Percentiles rank a stretch among this genome's conserved stretches.
Evolutionary conservation across 1,140 invertebrate species (phyloP).

Genomic region (Diplogasteroides magnus): DNA sequence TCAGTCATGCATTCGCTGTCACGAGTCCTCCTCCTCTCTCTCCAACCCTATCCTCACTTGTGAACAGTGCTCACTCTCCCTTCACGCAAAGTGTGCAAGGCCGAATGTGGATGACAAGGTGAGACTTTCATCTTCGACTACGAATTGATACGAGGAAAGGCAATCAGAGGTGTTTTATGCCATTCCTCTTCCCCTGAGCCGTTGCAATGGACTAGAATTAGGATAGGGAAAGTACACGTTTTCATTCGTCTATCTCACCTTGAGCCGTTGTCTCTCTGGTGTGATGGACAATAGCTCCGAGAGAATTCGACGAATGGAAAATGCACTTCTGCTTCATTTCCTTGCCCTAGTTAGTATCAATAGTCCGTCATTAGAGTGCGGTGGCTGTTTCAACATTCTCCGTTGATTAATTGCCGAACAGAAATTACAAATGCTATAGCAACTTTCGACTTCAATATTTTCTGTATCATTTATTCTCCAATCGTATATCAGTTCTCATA

Average conservation of each 20-base stretch:
- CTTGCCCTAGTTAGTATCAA: too few relatives aligned
- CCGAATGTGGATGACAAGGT: background rate
- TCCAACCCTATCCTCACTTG: background rate
- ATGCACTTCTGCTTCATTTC: too few relatives aligned
- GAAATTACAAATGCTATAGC: background rate
- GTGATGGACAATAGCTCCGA: too few relatives aligned
- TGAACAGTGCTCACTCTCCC: background rate
- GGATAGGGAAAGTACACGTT: background rate
- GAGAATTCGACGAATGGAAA: too few relatives aligned
- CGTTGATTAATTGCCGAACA: too few relatives aligned
- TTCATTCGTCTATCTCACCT: background rate
- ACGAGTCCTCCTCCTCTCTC: background rate
- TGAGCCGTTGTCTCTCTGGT: background rate
- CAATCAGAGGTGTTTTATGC: background rate
- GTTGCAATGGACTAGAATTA: background rate
- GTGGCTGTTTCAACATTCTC: too few relatives aligned
- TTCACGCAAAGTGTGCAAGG: background rate
- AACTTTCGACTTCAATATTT: background rate
- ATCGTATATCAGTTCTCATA: background rate
- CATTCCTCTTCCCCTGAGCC: background rate
- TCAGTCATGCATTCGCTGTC: background rate
- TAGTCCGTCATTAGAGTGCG: too few relatives aligned
- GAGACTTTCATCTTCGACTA: too few relatives aligned
- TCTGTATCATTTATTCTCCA: background rate
- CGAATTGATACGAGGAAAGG: too few relatives aligned